Base-by-base conservation (phyloP, 2,888 invertebrate species). In the Brenthis ino region DNA sequence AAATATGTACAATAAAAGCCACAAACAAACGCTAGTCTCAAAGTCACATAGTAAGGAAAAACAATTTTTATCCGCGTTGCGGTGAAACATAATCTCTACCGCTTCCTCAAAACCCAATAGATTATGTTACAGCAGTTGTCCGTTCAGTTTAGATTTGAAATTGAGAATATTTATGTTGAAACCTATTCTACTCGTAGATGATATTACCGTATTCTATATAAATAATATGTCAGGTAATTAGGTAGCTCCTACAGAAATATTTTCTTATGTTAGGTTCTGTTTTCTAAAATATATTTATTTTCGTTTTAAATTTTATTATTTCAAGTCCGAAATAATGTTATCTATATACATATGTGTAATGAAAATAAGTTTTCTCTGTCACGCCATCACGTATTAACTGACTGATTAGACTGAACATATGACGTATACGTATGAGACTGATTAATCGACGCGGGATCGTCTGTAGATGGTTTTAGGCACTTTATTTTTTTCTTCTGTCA, bases 91-190 rank as follows among this genome's bases (percentile, higher is more conserved):
- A 70, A 75, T 64, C 78, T 75, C 77, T 74, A 74, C 76, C 76
- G 70, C 77, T 83, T 83, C 83, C 83, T 83, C 77, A 79, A 80
- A 80, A 78, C 77, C 70, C 69, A 71, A 65, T 53, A 75, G 68
- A 74, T 84, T 56, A 43, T 53, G 74, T 84, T 75, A 75, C 77
- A 64, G 67, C 64, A 58, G 48, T 48, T 57, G 61, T 61, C 67
- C 64, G 61, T 54, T 63, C 64, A 50, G 58, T 60, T 60, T 28
- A 64, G 64, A 64, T 67, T 68, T 63, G 71, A 68, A 65, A 71
- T 71, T 20, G 71, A 71, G 69, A 70, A 60, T 67, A 43, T 57
- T 50, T 71, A 13, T 65, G 24, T 68, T 70, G 64, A 68, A 57
- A 50, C 60, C 48, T 64, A 64, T 56, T 48, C 48, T 53, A n/a